Percentiles rank a stretch among this genome's conserved stretches.
Evolutionary conservation across 1,140 invertebrate species (phyloP).

Genomic region (Hypothenemus hampei): DNA sequence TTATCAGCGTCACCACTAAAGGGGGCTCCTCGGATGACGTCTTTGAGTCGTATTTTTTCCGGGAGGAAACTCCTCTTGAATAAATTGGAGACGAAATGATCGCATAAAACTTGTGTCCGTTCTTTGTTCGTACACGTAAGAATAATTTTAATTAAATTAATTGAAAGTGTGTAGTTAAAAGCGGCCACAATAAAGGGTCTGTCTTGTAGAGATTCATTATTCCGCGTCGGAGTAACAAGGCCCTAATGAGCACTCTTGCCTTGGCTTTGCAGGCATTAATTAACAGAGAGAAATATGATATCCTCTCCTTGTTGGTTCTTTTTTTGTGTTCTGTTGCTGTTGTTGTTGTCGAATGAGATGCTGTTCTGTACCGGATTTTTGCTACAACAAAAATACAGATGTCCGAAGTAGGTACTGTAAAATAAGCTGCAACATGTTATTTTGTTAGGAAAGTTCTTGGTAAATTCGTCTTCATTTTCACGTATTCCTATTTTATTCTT

Average conservation of each 20-base stretch:
- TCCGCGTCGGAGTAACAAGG: slow-evolving; percentile 42
- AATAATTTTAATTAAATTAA: slow-evolving; percentile 44
- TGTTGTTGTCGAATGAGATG: too few relatives aligned
- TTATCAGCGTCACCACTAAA: too few relatives aligned
- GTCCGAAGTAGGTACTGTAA: too few relatives aligned
- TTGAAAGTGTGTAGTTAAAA: slow-evolving; percentile 44
- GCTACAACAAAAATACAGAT: too few relatives aligned
- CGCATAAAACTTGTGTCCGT: slow-evolving; percentile 1
- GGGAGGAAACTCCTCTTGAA: not conserved
- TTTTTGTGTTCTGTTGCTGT: too few relatives aligned
- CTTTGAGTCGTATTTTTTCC: slow-evolving; percentile 2
- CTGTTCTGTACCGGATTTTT: too few relatives aligned
- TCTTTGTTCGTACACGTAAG: slow-evolving; percentile 10
- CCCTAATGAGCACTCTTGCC: slow-evolving; percentile 44
- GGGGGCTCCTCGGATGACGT: not conserved
- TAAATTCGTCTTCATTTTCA: too few relatives aligned
- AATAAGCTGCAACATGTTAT: too few relatives aligned
- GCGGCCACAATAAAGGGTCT: slow-evolving; percentile 42
- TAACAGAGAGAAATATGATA: slow-evolving; percentile 43
- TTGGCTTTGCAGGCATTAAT: slow-evolving; percentile 43
- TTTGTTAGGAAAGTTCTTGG: too few relatives aligned
- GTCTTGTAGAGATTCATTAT: slow-evolving; percentile 45
- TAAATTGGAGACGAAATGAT: not conserved
- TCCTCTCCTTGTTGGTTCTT: too few relatives aligned
- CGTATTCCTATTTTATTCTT: too few relatives aligned